Base-by-base conservation (phyloP, 30 jellyfish, hydroid and myxozoan species). In the Catostylus mosaicus region DNA sequence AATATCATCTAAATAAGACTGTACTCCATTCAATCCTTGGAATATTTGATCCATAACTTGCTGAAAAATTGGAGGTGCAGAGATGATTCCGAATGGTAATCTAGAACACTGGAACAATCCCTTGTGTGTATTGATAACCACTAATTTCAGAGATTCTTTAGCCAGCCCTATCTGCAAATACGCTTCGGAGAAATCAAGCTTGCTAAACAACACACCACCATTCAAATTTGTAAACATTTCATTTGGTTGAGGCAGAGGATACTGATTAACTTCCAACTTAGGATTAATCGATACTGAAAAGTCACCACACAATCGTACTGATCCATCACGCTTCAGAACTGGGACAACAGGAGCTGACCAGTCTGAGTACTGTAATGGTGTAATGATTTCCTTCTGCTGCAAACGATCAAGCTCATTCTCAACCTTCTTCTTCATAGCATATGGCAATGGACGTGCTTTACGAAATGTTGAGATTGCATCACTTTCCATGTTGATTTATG, bases 291-390 rank as follows among this genome's bases (percentile, higher is more conserved):
- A 1, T 52, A 82, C 92, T 69, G 86, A 35, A 69, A 67, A 84
- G 68, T 84, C 87, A 38, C 94, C 88, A 73, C 88, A 84, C 77
- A 72, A 20, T 46, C 83, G 88, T 43, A 84, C 94, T 72, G 88
- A 72, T 45, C 88, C 94, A 84, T 84, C 88, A 54, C 78, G 68
- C 56, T 84, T 84, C 77, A 72, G 70, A 84, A 84, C 80, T 31
- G 78, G 86, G 50, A 82, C 92, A 57, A 82, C 80, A n/a, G 92
- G 86, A 82, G 92, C 86, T 33, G 92, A 86, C 85, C 92, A 82
- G 71, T 82, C 92, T 48, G 86, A 67, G 80, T 67, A 45, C 73
- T 54, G 79, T 69, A 82, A 86, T 52, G 43, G 85, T 67, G 86
- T 54, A 54, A 82, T 70, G 77, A 68, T 70, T 46, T 88, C 83